A percentile compares a stretch with the other conserved stretches of the same genome.
phyloP scores from a whole-genome alignment of 2,797 vertebrate species.

The Bothrops alternatus region DNA sequence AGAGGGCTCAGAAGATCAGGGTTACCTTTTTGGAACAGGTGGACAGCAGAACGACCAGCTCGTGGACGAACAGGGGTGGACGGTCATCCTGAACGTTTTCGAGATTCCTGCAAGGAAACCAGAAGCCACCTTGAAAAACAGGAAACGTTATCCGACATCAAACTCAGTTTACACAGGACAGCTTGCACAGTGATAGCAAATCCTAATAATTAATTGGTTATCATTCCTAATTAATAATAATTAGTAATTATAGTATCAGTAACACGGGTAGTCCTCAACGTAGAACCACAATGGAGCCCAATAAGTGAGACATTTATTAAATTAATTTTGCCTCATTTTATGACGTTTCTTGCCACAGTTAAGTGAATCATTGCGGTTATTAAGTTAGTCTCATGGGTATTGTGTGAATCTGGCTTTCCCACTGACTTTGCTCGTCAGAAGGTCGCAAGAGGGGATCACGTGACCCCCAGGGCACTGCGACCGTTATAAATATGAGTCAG shows the following conservation, averaged over 20 bases:
- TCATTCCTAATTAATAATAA: background rate
- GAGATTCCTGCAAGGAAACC: conserved; percentile 77
- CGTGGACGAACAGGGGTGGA: conserved; percentile 80
- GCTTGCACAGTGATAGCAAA: background rate
- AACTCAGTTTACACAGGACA: background rate
- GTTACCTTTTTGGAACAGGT: conserved; percentile 80
- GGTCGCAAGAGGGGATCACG: no score
- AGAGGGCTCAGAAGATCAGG: accelerated
- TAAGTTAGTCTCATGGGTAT: no score
- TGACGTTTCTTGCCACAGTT: no score
- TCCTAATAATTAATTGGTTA: background rate
- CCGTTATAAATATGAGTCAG: no score
- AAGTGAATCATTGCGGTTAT: no score
- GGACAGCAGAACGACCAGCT: conserved; percentile 81
- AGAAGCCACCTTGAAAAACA: accelerated
- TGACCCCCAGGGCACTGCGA: no score
- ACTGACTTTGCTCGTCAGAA: no score
- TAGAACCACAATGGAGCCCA: background rate
- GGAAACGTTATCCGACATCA: background rate
- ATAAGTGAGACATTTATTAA: background rate
- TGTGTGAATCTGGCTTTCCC: no score
- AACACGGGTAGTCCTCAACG: background rate
- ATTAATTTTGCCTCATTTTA: no score
- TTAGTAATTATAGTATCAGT: background rate
- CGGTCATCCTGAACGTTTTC: conserved; percentile 86